Conservation (phyloP, 2,888 invertebrate species). For the Xylota sylvarum region DNA sequence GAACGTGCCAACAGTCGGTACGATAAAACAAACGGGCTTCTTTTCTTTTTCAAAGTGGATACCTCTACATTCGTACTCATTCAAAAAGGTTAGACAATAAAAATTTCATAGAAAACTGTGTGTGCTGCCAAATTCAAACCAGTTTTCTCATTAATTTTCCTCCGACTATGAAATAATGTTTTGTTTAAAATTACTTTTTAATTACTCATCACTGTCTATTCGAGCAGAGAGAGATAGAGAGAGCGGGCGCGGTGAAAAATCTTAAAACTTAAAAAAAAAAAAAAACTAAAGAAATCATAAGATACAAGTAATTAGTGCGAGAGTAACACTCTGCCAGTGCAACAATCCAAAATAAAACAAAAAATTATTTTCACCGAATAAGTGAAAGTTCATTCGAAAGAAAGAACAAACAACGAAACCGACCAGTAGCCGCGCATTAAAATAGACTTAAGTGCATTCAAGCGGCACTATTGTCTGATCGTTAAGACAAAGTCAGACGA, state of each 20-base stretch:
- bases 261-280: neutral
- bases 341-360: neutral
- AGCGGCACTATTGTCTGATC: conserved; percentile 45
- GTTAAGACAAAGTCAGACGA: conserved; percentile 42
- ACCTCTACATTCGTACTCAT: neutral
- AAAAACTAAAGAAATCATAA: conserved; percentile 27
- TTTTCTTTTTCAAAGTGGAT: neutral
- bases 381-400: conserved; percentile 57
- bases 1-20: conserved; percentile 33
- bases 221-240: neutral
- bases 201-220: conserved; percentile 19
- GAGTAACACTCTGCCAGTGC: conserved; percentile 2
- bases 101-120: conserved; percentile 28
- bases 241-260: too few relatives aligned
- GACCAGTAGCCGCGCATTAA: conserved; percentile 47
- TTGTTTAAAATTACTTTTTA: conserved; percentile 29
- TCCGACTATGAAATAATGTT: conserved; percentile 1
- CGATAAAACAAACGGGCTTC: conserved; percentile 6
- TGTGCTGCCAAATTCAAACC: conserved; percentile 24
- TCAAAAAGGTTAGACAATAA: conserved; percentile 4
- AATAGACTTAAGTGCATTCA: conserved; percentile 53
- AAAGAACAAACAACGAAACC: conserved; percentile 77
- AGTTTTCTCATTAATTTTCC: conserved; percentile 38
- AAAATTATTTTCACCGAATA: conserved; percentile 34
- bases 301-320: conserved; percentile 27